Base-by-base conservation (phyloP, 2,797 vertebrate genomes). In the Limosa lapponica region DNA sequence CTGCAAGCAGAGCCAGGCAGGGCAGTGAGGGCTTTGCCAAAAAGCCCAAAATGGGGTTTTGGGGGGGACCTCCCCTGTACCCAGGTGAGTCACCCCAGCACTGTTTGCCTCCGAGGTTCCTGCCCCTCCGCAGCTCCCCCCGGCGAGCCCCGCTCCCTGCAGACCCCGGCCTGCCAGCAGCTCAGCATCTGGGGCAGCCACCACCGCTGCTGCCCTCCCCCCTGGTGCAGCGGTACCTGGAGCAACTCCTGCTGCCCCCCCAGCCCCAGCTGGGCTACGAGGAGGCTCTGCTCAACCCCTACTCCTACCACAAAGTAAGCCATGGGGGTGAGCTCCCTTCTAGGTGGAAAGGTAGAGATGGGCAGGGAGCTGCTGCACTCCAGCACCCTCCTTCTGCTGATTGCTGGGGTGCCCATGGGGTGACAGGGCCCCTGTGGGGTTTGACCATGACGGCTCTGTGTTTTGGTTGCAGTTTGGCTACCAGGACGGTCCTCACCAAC, bases 221-320 rank as follows among this genome's bases (percentile, higher is more conserved):
- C 25, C 82, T 97, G 90, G 93, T 98, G 70, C 98, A 98, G 58
- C 98, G 98, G 64, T 99, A 99, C 96, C 87, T 99, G 97, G 99
- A 99, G 91, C 99, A 99, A 58, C 98, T 99, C 95, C 98, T 99
- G 84, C 95, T 98, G 36, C 92, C 98, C 13, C 98, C 98, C 5
- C 98, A 98, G 69, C 96, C 98, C 17, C 97, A 97, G 61, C 82
- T 98, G 70, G 94, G 96, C 49, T 98, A 98, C 0, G 98, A 99
- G 78, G 97, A 98, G 27, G 96, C 98, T 54, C 97, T 99, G 34
- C 96, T 99, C 90, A 98, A 99, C 91, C 99, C 99, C 23, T 99
- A 99, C 83, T 95, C 98, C 30, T 99, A 99, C 95, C 98, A 98
- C 89, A 99, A 99, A 98, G 99, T 99, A 79, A 70, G 14, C 3